Evolutionary conservation across 2,113 vertebrate species (phyloP).

Genomic region (Chrysemys picta): DNA sequence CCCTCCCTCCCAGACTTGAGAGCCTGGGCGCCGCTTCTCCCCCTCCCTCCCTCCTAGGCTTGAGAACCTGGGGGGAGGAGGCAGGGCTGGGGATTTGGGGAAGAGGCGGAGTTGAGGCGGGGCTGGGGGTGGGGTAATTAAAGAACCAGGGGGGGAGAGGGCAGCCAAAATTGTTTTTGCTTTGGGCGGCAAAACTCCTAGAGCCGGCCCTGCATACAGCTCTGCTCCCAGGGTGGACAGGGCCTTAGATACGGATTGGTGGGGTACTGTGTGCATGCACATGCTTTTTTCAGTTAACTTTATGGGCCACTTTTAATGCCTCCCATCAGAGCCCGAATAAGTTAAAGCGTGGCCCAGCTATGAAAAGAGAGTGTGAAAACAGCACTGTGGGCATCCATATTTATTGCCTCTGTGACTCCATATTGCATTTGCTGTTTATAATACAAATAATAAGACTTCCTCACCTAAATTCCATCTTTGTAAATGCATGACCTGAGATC

Average conservation of each 20-base stretch:
- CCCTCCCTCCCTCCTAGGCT: no score
- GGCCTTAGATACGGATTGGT: slow-evolving; percentile 6
- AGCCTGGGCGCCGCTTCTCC: no score
- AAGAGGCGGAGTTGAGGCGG: no score
- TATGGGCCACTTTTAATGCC: not conserved
- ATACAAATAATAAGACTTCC: not conserved
- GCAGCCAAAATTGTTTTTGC: no score
- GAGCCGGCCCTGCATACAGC: not conserved
- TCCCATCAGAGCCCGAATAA: slow-evolving; percentile 28
- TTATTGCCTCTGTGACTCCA: not conserved
- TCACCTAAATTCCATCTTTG: not conserved
- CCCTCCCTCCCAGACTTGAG: no score
- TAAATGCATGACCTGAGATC: not conserved
- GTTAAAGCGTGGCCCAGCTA: slow-evolving; percentile 7
- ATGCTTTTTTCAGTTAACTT: not conserved
- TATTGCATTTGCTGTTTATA: not conserved
- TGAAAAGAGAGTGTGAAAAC: not conserved
- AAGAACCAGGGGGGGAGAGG: no score
- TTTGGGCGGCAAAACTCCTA: no score
- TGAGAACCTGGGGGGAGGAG: no score
- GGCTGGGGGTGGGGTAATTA: no score
- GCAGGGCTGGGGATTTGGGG: no score
- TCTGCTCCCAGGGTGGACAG: not conserved
- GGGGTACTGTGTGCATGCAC: not conserved
- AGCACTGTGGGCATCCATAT: not conserved